Conservation (phyloP, 2,888 invertebrate species). For the Agonopterix heracliana region DNA sequence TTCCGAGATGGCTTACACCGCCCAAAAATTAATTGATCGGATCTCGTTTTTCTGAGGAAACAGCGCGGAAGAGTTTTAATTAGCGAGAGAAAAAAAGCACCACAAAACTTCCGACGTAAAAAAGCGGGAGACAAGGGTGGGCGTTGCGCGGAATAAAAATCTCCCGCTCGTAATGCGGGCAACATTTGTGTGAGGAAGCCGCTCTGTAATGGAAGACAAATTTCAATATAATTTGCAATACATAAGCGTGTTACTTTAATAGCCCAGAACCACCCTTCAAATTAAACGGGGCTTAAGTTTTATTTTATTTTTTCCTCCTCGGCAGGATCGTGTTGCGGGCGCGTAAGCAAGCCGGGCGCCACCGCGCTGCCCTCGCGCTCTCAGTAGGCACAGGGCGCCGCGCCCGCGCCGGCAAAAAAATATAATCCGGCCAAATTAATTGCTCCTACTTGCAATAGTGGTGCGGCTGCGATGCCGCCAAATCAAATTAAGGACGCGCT, state of each 20-base stretch:
- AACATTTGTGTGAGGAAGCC: slow-evolving; percentile 76
- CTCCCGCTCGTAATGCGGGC: slow-evolving; percentile 74
- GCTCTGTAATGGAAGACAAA: slow-evolving; percentile 76
- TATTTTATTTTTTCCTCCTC: slow-evolving; percentile 73
- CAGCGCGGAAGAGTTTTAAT: slow-evolving; percentile 76
- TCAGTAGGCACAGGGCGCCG: slow-evolving; percentile 25
- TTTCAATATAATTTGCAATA: slow-evolving; percentile 78
- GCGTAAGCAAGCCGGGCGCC: slow-evolving; percentile 41
- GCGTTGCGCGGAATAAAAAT: slow-evolving; percentile 69
- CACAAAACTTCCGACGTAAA: slow-evolving; percentile 72
- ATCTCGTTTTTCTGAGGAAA: slow-evolving; percentile 73
- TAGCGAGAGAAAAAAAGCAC: slow-evolving; percentile 70
- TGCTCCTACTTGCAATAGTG: slow-evolving; percentile 73
- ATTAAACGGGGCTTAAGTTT: slow-evolving; percentile 78
- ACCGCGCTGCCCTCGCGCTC: slow-evolving; percentile 1
- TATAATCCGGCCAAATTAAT: slow-evolving; percentile 77
- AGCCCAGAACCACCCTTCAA: slow-evolving; percentile 78
- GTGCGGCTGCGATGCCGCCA: slow-evolving; percentile 72
- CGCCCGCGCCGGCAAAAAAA: slow-evolving; percentile 50
- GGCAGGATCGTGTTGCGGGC: slow-evolving; percentile 55
- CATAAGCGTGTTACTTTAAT: slow-evolving; percentile 78
- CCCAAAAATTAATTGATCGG: slow-evolving; percentile 75
- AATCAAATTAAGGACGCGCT: slow-evolving; percentile 77
- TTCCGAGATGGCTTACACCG: slow-evolving; percentile 66
- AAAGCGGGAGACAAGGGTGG: slow-evolving; percentile 73